These are phyloP conservation scores for Stenodema calcarata DNA, from an alignment of 2,888 invertebrate species.

Conservation along the genomic window DNA sequence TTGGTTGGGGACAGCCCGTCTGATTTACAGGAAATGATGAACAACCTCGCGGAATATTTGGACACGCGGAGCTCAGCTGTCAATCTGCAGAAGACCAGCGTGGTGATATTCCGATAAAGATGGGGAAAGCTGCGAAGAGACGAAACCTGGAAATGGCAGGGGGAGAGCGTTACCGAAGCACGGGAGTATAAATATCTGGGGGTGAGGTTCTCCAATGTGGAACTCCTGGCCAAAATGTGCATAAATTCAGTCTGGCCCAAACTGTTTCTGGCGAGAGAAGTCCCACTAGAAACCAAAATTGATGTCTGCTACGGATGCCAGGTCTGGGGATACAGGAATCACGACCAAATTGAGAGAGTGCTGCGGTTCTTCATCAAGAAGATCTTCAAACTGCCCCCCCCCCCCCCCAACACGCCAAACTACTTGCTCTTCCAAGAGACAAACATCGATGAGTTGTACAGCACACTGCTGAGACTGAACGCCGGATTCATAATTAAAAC, in stretches of 20 bases:
- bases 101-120: not conserved
- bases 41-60: not conserved
- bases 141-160: not conserved
- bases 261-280: not conserved
- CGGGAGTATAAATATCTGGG: not conserved
- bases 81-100: not conserved
- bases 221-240: not conserved
- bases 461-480: not conserved
- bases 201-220: not conserved
- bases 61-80: not conserved
- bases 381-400: too few species aligned
- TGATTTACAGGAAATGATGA: not conserved
- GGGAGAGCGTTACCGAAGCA: not conserved
- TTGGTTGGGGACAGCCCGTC: not conserved
- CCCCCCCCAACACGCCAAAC: too few species aligned
- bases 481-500: not conserved
- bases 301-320: not conserved
- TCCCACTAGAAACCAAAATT: not conserved
- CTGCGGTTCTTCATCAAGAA: not conserved
- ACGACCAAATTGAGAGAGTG: not conserved
- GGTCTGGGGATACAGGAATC: not conserved
- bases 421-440: too few species aligned
- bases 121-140: not conserved
- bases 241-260: not conserved
- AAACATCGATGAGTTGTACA: too few species aligned